Conservation (phyloP, 2,888 invertebrate genomes). For the Eledone cirrhosa region DNA sequence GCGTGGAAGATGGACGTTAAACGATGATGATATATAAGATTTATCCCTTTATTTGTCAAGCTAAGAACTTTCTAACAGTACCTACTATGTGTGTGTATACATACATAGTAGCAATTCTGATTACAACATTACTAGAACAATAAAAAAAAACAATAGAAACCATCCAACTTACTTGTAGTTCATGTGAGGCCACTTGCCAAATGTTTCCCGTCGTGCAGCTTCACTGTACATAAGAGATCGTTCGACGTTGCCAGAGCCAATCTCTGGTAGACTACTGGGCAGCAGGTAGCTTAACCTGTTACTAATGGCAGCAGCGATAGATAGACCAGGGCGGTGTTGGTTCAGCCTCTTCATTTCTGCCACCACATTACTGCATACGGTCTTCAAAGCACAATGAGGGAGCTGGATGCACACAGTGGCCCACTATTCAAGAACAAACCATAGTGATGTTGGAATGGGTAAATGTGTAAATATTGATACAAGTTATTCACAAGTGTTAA, state of each 20-base stretch:
- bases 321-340: slow-evolving; percentile 80
- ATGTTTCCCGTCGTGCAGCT: slow-evolving; percentile 87
- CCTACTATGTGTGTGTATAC: no score
- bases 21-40: no score
- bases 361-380: slow-evolving; percentile 82
- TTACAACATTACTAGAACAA: no score
- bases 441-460: no score
- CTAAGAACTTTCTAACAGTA: no score
- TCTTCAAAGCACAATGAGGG: slow-evolving; percentile 80
- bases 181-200: slow-evolving; percentile 95
- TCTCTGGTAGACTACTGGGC: slow-evolving; percentile 50
- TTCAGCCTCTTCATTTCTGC: slow-evolving; percentile 81
- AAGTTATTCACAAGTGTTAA: no score
- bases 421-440: slow-evolving; percentile 74
- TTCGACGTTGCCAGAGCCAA: slow-evolving; percentile 60
- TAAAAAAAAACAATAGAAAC: no score
- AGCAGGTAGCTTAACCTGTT: slow-evolving; percentile 73
- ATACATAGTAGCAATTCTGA: no score
- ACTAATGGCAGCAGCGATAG: slow-evolving; percentile 88
- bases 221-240: slow-evolving; percentile 84
- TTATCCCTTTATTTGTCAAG: no score
- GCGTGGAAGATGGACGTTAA: no score
- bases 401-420: slow-evolving; percentile 86
- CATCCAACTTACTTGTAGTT: slow-evolving; percentile 81
- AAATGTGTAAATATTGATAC: no score